Conservation (phyloP, 2,797 vertebrate genomes). For the Natrix natrix region DNA sequence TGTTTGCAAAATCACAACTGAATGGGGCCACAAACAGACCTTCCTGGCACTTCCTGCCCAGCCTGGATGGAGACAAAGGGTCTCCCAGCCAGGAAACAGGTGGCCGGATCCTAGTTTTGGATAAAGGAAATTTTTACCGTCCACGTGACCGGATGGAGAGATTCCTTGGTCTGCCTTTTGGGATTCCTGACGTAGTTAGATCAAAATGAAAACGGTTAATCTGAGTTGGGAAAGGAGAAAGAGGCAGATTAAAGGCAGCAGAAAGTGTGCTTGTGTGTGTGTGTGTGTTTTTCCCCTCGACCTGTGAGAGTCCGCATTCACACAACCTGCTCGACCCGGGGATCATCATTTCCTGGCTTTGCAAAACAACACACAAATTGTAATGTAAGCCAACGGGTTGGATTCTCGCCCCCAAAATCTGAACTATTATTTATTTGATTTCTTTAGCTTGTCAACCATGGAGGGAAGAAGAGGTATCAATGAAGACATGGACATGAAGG, state of each 20-base stretch:
- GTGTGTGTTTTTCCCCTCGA: not conserved
- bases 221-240: not conserved
- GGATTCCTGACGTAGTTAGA: not conserved
- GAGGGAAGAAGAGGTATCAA: too few species aligned
- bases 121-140: constrained; percentile 1
- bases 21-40: not conserved
- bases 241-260: not conserved
- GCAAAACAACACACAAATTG: not conserved
- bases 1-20: not conserved
- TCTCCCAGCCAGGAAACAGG: constrained; percentile 60
- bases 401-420: not conserved
- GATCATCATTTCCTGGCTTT: not conserved
- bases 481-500: too few species aligned
- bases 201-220: not conserved
- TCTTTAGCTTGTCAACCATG: too few species aligned
- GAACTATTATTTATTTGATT: not conserved
- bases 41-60: constrained; percentile 52
- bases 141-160: not conserved
- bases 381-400: not conserved
- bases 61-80: constrained; percentile 54
- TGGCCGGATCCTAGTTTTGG: constrained; percentile 35
- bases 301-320: not conserved
- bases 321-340: not conserved
- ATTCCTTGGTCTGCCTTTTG: not conserved
- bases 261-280: not conserved